phyloP scores from a whole-genome alignment of 2,888 invertebrate species.

The Athalia rosae region DNA sequence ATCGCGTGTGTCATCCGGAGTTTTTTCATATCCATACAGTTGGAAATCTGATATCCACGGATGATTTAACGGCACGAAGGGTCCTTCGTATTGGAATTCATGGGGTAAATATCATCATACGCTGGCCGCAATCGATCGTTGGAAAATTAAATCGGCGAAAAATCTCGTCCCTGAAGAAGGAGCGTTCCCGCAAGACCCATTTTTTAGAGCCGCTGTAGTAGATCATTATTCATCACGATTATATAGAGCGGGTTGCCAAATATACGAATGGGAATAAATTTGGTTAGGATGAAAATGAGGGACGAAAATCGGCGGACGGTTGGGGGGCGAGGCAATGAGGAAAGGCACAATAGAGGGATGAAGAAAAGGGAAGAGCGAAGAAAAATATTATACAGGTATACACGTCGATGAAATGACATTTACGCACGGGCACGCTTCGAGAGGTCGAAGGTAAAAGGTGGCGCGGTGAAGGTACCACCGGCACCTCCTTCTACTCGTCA shows the following conservation, averaged over 20 bases:
- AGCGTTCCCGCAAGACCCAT: neutral
- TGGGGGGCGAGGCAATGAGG: neutral
- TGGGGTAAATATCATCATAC: no score
- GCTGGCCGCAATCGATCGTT: no score
- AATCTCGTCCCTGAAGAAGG: no score
- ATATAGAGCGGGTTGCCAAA: neutral
- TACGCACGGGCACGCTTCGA: conserved; percentile 40
- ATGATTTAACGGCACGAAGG: no score
- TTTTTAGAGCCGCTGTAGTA: conserved; percentile 11
- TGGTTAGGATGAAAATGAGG: neutral
- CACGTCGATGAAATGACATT: conserved; percentile 24
- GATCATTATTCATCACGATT: conserved; percentile 26
- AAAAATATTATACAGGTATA: neutral
- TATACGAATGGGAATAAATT: conserved; percentile 22
- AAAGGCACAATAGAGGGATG: neutral
- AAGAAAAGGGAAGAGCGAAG: neutral
- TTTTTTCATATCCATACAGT: neutral
- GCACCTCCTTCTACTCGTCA: conserved; percentile 13
- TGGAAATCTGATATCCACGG: no score
- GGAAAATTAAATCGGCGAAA: no score
- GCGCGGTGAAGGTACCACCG: conserved; percentile 28
- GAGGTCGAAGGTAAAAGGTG: conserved; percentile 39
- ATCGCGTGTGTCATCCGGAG: neutral
- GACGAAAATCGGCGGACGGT: neutral
- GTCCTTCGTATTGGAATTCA: no score